A percentile compares a stretch with the other conserved stretches of the same genome.
phyloP scores from a whole-genome alignment of 1,140 invertebrate genomes.

The Zeugodacus cucurbitae region DNA sequence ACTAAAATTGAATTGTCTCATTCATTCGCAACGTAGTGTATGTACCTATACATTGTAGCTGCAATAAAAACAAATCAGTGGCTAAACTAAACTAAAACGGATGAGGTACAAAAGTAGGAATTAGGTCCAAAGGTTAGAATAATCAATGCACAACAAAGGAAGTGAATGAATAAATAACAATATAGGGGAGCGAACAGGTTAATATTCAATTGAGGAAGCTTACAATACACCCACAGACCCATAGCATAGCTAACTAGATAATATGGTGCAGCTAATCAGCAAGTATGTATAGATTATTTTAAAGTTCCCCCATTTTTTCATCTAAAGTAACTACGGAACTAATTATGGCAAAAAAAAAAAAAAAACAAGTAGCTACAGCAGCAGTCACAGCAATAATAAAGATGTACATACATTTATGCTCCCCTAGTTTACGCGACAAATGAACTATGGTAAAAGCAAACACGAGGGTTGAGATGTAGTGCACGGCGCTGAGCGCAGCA shows the following conservation, averaged over 20 bases:
- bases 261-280: background rate
- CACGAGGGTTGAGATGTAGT: background rate
- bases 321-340: background rate
- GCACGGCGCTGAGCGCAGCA: background rate
- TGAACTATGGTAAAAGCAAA: background rate
- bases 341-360: background rate
- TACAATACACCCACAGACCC: background rate
- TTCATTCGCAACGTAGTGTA: background rate
- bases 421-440: no score
- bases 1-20: background rate
- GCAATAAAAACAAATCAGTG: background rate
- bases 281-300: background rate
- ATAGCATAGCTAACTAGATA: background rate
- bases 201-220: slow-evolving; percentile 8
- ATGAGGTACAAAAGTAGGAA: background rate
- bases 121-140: background rate
- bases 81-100: background rate
- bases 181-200: background rate
- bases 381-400: background rate
- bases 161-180: background rate
- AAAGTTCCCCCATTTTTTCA: background rate
- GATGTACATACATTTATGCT: background rate
- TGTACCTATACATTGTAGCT: background rate
- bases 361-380: background rate
- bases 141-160: background rate